phyloP scores from a whole-genome alignment of 2,888 invertebrate species.

The Pandemis cinnamomeana region DNA sequence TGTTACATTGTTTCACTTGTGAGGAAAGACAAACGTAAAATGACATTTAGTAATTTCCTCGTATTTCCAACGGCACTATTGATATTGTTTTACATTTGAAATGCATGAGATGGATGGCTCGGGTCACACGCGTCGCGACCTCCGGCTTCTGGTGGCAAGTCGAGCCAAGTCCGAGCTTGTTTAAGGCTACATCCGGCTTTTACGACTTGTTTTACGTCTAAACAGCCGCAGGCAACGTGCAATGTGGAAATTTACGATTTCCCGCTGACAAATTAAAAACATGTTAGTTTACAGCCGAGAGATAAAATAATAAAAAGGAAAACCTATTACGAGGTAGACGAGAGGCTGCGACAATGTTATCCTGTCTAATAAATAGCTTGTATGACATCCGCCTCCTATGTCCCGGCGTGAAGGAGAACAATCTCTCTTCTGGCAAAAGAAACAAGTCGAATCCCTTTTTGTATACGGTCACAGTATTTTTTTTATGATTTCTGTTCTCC shows the following conservation, averaged over 20 bases:
- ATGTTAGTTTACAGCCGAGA: slow-evolving; percentile 77
- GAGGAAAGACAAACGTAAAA: not conserved
- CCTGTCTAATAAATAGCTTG: slow-evolving; percentile 78
- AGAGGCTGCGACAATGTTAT: slow-evolving; percentile 76
- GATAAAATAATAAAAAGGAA: slow-evolving; percentile 77
- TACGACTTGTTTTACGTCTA: slow-evolving; percentile 68
- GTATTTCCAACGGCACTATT: slow-evolving; percentile 25
- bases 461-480: slow-evolving; percentile 67
- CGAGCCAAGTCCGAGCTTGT: slow-evolving; percentile 50
- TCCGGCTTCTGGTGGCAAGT: slow-evolving; percentile 49
- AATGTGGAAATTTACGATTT: slow-evolving; percentile 73
- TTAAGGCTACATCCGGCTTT: slow-evolving; percentile 64
- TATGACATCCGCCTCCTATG: slow-evolving; percentile 72
- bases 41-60: not conserved
- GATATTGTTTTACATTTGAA: slow-evolving; percentile 31
- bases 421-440: slow-evolving; percentile 70
- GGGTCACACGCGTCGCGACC: slow-evolving; percentile 50
- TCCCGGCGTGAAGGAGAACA: slow-evolving; percentile 71
- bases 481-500: slow-evolving; percentile 32
- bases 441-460: slow-evolving; percentile 76
- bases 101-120: slow-evolving; percentile 56
- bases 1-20: not conserved
- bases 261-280: slow-evolving; percentile 80
- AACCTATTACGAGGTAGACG: slow-evolving; percentile 73
- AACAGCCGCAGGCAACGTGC: slow-evolving; percentile 63